These are phyloP conservation scores for Tetramorium parvispinum DNA, from an alignment of 1,140 invertebrate genomes.

Conservation along the genomic window DNA sequence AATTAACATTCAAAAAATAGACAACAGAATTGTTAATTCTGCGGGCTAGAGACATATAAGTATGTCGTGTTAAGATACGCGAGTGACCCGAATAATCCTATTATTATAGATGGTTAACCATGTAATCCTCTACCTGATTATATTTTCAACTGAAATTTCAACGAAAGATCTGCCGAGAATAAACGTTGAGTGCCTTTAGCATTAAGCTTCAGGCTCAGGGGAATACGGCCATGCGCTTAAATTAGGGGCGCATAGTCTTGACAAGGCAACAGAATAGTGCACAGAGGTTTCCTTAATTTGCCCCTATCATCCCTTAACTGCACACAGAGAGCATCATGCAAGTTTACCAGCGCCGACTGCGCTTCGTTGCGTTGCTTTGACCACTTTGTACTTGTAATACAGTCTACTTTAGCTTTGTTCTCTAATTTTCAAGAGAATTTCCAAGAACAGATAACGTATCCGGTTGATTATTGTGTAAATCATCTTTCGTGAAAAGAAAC, in stretches of 20 bases:
- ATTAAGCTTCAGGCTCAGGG: constrained; percentile 33
- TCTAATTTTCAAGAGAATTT: constrained; percentile 24
- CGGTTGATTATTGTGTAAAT: neutral
- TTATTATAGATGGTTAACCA: constrained; percentile 31
- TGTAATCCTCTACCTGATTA: neutral
- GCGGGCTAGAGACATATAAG: neutral
- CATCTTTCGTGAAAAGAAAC: neutral
- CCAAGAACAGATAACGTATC: neutral
- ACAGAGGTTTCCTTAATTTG: constrained; percentile 59
- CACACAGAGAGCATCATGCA: constrained; percentile 25
- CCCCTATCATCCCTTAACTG: constrained; percentile 48
- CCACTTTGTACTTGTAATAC: constrained; percentile 40
- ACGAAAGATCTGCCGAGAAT: constrained; percentile 3
- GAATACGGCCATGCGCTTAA: constrained; percentile 45
- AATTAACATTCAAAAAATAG: neutral
- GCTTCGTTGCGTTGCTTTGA: constrained; percentile 43
- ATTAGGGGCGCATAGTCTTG: constrained; percentile 46
- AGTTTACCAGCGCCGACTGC: constrained; percentile 48
- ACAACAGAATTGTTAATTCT: neutral
- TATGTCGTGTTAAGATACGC: constrained; percentile 1
- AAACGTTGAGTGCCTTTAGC: constrained; percentile 23
- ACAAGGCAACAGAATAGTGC: constrained; percentile 29
- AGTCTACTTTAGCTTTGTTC: constrained; percentile 27
- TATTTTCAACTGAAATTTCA: constrained; percentile 39
- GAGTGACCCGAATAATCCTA: neutral